Conservation (phyloP, 2,113 vertebrate genomes). For the Orthonyx spaldingii region DNA sequence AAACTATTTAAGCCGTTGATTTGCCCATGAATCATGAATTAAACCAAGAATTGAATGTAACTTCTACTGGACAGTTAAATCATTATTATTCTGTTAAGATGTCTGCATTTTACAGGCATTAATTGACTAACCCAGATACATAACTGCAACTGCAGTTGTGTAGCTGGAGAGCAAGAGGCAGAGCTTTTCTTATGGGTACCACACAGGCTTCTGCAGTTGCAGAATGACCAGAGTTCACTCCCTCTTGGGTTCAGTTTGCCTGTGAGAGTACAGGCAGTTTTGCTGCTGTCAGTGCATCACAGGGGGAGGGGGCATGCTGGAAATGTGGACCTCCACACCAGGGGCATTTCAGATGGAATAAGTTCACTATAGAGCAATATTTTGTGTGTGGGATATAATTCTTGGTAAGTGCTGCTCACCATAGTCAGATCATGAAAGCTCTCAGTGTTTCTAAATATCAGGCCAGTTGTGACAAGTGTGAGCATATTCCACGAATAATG, state of each 20-base stretch:
- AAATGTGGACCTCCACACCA: background rate
- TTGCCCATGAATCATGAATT: conserved; percentile 24
- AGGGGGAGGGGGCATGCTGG: background rate
- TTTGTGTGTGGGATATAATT: background rate
- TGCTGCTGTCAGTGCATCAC: background rate
- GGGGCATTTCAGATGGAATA: background rate
- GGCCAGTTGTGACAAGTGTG: background rate
- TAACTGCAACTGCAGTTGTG: background rate
- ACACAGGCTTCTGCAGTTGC: background rate
- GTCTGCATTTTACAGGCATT: background rate
- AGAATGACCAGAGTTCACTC: background rate
- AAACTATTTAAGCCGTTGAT: conserved; percentile 27
- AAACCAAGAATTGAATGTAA: background rate
- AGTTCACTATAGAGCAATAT: background rate
- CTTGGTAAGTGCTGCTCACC: background rate
- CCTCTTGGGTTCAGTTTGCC: background rate
- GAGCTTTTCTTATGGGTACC: background rate
- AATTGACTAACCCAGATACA: background rate
- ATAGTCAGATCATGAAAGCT: background rate
- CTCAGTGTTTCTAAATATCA: background rate
- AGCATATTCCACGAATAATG: background rate
- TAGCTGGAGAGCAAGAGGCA: background rate
- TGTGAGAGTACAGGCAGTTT: fast-evolving
- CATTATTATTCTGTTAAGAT: background rate
- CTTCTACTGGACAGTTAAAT: background rate